Evolutionary conservation across 2,797 vertebrate genomes (phyloP), one percentile per base, ranked within the genome.

Genomic region (Neosalanx taihuensis): DNA sequence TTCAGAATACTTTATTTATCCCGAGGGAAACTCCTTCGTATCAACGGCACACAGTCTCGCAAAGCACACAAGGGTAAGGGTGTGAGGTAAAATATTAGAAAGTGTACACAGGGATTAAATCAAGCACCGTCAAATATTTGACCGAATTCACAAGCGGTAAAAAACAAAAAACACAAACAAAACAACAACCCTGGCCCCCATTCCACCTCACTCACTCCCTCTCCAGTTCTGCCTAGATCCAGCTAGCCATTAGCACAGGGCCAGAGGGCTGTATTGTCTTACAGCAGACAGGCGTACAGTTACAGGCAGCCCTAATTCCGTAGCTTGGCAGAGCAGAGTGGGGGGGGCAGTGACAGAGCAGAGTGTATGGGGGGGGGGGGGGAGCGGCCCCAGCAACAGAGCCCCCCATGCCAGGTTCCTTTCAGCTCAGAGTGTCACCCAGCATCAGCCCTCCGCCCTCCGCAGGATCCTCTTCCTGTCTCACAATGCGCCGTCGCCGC

Each of bases 341-440:
- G 73, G n/a, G n/a, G n/a, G n/a, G n/a, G n/a, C n/a, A n/a, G n/a
- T n/a, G n/a, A n/a, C n/a, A n/a, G n/a, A n/a, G n/a, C n/a, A n/a
- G n/a, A n/a, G n/a, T n/a, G n/a, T n/a, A n/a, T n/a, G n/a, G n/a
- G n/a, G n/a, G n/a, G n/a, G n/a, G n/a, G n/a, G n/a, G n/a, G n/a
- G n/a, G n/a, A n/a, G 72, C 80, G 79, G 88, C 83, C 86, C 86
- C 87, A 79, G 85, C 85, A 83, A 86, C 77, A 69, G 74, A 75
- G 69, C 61, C 64, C 84, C 86, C 83, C 86, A 87, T 85, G 85
- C 88, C 85, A 87, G 83, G 86, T 84, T 89, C 81, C 84, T 90
- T 92, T 91, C 87, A 89, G 88, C 82, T 81, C 80, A 81, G 83
- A 84, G 84, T 88, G 87, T 87, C 84, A 81, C 87, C 85, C 86